Percentiles rank a stretch among this genome's conserved stretches.
Evolutionary conservation across 2,113 vertebrate genomes (phyloP).

Genomic region (Prinia subflava): DNA sequence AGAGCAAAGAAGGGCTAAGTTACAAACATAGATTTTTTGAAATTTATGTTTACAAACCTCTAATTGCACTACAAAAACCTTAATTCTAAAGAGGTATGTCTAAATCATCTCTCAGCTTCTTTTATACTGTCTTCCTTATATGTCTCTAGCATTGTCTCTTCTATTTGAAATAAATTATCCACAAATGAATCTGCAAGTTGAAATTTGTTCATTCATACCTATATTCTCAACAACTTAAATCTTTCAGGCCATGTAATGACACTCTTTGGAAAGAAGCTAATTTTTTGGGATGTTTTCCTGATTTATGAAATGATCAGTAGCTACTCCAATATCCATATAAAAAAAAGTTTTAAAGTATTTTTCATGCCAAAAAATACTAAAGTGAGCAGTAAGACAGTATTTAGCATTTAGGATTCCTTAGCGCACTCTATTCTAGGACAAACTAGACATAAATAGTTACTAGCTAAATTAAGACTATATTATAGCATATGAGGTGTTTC

Average conservation of each 20-base stretch:
- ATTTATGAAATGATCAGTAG: background rate
- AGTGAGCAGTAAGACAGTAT: background rate
- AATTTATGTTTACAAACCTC: background rate
- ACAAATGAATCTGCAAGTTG: background rate
- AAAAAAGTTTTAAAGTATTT: background rate
- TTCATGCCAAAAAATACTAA: background rate
- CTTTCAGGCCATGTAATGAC: background rate
- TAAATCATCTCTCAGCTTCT: background rate
- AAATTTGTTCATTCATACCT: background rate
- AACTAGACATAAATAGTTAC: background rate
- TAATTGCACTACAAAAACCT: background rate
- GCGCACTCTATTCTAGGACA: background rate
- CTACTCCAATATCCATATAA: background rate
- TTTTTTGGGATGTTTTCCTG: background rate
- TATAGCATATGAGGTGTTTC: background rate
- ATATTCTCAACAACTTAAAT: background rate
- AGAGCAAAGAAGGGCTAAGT: background rate
- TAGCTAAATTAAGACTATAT: background rate
- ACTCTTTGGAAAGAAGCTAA: background rate
- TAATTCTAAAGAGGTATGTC: background rate
- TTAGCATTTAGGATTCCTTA: background rate
- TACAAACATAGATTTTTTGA: background rate
- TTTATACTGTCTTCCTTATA: background rate
- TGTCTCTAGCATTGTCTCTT: background rate
- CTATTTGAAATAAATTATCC: background rate